Evolutionary conservation across 53 echinoderm and acorn worm species (phyloP).

Genomic region (Crossaster papposus): DNA sequence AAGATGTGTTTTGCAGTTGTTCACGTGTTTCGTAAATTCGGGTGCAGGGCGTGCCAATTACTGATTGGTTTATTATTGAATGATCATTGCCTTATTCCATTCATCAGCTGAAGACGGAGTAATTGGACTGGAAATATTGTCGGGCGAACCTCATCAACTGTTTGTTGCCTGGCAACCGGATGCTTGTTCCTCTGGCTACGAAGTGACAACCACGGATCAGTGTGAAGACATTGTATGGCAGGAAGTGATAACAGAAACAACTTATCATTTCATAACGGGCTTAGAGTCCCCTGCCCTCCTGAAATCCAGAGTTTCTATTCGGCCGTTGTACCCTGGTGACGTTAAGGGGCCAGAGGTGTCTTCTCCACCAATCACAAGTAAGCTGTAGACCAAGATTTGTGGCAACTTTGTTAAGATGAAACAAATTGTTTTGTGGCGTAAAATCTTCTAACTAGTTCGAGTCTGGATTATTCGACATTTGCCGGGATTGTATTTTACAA

Average conservation of each 20-base stretch:
- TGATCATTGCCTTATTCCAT: no score
- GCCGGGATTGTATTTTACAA: no score
- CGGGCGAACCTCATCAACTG: neutral
- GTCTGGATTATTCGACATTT: no score
- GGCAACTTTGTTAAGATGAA: neutral
- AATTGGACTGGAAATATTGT: neutral
- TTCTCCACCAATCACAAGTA: neutral
- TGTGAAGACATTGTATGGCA: neutral
- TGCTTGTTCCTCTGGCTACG: neutral
- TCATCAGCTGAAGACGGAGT: neutral
- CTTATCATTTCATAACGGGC: neutral
- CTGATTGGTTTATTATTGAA: no score
- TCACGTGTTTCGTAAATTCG: no score
- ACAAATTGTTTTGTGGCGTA: neutral
- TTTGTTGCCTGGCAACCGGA: conserved; percentile 11
- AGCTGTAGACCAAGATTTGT: neutral
- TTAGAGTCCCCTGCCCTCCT: neutral
- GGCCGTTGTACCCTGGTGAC: neutral
- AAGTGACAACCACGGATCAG: conserved; percentile 8
- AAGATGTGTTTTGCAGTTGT: no score
- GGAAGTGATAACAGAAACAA: neutral
- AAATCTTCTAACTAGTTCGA: no score
- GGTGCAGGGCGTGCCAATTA: no score
- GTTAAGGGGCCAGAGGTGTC: neutral
- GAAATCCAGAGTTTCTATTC: neutral